A percentile compares a stretch with the other conserved stretches of the same genome.
Evolutionary conservation across 2,797 vertebrate genomes (phyloP).

Genomic region (Myotis daubentonii): DNA sequence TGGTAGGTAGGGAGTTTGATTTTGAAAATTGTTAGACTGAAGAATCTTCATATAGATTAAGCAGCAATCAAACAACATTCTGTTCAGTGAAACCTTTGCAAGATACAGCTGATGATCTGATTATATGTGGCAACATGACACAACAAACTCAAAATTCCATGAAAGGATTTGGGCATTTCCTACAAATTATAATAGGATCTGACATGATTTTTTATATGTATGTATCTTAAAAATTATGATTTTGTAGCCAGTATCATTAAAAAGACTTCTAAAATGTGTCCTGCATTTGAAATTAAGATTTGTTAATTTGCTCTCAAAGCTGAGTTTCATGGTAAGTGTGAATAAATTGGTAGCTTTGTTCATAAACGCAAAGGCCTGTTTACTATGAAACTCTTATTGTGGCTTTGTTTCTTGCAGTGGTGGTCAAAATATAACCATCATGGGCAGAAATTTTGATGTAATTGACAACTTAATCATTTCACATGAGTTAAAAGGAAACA

Average conservation of each 20-base stretch:
- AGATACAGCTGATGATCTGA: slow-evolving; percentile 56
- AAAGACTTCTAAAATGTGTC: slow-evolving; percentile 25
- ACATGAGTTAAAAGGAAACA: slow-evolving; percentile 80
- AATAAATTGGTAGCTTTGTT: slow-evolving; percentile 26
- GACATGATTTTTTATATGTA: slow-evolving; percentile 45
- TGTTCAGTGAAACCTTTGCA: slow-evolving; percentile 35
- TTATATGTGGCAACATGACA: background rate
- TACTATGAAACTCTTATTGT: background rate
- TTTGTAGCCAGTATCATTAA: background rate
- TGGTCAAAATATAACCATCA: slow-evolving; percentile 87
- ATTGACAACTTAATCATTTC: slow-evolving; percentile 88
- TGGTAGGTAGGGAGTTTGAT: slow-evolving; percentile 54
- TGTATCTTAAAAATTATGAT: slow-evolving; percentile 37
- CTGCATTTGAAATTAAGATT: slow-evolving; percentile 59
- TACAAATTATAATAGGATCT: slow-evolving; percentile 36
- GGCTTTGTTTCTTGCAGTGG: slow-evolving; percentile 86
- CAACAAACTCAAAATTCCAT: slow-evolving; percentile 38
- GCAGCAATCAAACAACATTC: slow-evolving; percentile 64
- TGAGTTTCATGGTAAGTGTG: slow-evolving; percentile 8
- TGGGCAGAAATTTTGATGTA: slow-evolving; percentile 88
- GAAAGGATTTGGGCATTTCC: slow-evolving; percentile 58
- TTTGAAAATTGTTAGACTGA: slow-evolving; percentile 50
- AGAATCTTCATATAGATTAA: slow-evolving; percentile 59
- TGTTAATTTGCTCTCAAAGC: slow-evolving; percentile 36
- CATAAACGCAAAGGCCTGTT: background rate